Percentiles rank a stretch among this genome's conserved stretches.
phyloP scores from a whole-genome alignment of 2,888 invertebrate species.

The Ophion slaviceki region DNA sequence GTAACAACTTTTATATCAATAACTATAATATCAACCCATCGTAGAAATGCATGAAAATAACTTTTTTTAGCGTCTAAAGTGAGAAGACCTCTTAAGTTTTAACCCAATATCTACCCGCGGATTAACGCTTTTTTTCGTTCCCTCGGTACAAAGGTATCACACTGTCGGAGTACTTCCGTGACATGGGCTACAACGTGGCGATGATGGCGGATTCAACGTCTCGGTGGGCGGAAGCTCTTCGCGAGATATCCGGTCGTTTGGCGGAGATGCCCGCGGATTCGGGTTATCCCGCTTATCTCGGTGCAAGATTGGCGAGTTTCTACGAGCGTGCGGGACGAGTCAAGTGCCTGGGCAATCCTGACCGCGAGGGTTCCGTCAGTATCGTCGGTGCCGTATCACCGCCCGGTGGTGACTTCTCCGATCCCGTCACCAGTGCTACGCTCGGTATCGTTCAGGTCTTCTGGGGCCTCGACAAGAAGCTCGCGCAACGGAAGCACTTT shows the following conservation, averaged over 20 bases:
- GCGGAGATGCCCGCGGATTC: conserved; percentile 99
- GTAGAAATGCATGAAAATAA: too few species aligned
- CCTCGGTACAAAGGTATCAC: conserved; percentile 91
- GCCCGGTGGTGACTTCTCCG: conserved; percentile 99
- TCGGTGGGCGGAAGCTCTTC: conserved; percentile 99
- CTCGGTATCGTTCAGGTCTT: conserved; percentile 99
- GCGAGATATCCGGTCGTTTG: conserved; percentile 99
- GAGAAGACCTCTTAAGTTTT: too few species aligned
- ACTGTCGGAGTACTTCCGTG: conserved; percentile 99
- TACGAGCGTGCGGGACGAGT: conserved; percentile 99
- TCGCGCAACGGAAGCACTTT: conserved; percentile 99
- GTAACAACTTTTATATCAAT: too few species aligned
- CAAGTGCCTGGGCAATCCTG: conserved; percentile 98
- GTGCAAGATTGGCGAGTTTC: conserved; percentile 99
- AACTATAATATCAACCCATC: too few species aligned
- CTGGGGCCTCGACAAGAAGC: conserved; percentile 99
- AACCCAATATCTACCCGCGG: too few species aligned
- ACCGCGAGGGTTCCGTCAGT: conserved; percentile 98
- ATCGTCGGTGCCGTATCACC: conserved; percentile 99
- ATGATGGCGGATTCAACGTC: conserved; percentile 99
- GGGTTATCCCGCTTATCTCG: conserved; percentile 99
- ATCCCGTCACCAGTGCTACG: conserved; percentile 99
- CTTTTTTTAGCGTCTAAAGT: too few species aligned
- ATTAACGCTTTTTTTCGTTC: not conserved
- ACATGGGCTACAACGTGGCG: conserved; percentile 99